Base-by-base conservation (phyloP, 1,140 invertebrate genomes). In the Heliconius hewitsoni region DNA sequence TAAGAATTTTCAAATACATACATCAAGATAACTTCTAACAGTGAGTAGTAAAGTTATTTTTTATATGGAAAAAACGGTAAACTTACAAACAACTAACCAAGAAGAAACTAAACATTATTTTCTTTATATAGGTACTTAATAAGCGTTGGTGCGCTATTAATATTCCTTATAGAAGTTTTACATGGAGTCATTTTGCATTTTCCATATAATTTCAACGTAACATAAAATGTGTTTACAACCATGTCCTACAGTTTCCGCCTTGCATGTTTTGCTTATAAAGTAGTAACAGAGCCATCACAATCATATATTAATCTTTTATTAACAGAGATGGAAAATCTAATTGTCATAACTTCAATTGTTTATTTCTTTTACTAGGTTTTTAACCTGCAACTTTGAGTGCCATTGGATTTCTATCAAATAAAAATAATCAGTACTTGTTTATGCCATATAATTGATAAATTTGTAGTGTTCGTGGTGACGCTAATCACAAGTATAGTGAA, bases 191-290 rank as follows among this genome's bases (percentile, higher is more conserved):
- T 60, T n/a, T 60, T 11, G 57, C 57, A 60, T 27, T 60, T 60
- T 60, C 57, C 57, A 60, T 60, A 60, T 60, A 60, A 60, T 60
- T 60, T 60, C 57, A 60, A 60, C 57, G 9, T 60, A 60, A 27
- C 8, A 60, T 60, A 60, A 60, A 60, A 27, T 27, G 57, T 76
- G 42, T 30, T 66, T 66, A 76, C 66, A 39, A 76, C 55, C 37
- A n/a, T 76, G 57, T 70, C 77, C 57, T n/a, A 50, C 19, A 60
- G 73, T 78, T 78, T 78, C 77, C 77, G 34, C 37, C 72, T 50
- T 71, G 19, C 71, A 78, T 46, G 71, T 60, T 73, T 60, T 78
- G 71, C 23, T 46, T 78, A 71, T 27, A 50, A 79, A 79, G 66
- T 52, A 39, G 37, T 74, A 79, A 46, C 77, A 74, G 9, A 13